phyloP scores from a whole-genome alignment of 2,888 invertebrate species.

The Acanthosepion pharaonis region DNA sequence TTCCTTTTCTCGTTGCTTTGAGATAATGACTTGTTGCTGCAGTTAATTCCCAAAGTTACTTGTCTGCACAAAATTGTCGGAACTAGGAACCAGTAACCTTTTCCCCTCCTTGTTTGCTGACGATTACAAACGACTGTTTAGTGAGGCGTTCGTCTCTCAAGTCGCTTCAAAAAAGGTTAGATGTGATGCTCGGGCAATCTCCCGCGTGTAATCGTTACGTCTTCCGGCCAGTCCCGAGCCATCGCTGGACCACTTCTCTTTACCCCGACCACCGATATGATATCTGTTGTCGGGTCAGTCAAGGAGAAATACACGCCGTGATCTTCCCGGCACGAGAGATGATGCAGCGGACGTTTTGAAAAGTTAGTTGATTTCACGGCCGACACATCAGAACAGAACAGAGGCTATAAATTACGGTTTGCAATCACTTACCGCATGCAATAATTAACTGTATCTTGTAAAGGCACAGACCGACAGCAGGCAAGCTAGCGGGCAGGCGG shows the following conservation, averaged over 20 bases:
- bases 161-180: background rate
- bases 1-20: too few species aligned
- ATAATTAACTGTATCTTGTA: background rate
- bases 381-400: background rate
- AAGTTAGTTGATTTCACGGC: background rate
- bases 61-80: background rate
- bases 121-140: background rate
- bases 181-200: background rate
- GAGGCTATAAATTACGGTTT: background rate
- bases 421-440: conserved; percentile 4
- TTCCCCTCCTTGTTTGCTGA: background rate
- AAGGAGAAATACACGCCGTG: background rate
- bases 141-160: background rate
- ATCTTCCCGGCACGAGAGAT: conserved; percentile 12
- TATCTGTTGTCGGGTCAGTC: conserved; percentile 16
- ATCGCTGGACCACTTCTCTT: background rate
- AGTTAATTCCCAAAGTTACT: background rate
- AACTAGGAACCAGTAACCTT: background rate
- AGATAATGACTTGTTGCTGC: background rate
- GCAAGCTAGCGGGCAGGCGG: background rate
- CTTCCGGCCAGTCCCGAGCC: background rate
- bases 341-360: background rate
- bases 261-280: background rate
- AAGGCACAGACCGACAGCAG: background rate
- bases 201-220: background rate